These are phyloP conservation scores for Cyclophora punctaria DNA, from an alignment of 2,888 invertebrate genomes.

Conservation along the genomic window DNA sequence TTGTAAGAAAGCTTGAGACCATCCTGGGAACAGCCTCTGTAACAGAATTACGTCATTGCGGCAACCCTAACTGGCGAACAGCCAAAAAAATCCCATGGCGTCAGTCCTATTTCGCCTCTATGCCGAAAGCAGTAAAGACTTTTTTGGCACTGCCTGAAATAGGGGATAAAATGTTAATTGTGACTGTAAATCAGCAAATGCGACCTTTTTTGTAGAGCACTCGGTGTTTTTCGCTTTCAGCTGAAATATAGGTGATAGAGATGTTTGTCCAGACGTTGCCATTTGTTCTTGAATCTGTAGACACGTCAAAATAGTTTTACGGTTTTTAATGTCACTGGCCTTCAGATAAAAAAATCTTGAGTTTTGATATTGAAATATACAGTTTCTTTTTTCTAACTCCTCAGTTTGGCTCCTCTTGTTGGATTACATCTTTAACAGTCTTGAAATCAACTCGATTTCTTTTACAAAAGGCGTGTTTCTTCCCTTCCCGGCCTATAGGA, in stretches of 20 bases:
- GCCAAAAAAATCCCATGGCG: slow-evolving; percentile 12
- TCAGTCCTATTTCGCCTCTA: not conserved
- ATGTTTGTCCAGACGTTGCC: no score
- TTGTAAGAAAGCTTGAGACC: not conserved
- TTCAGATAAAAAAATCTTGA: no score
- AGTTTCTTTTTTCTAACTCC: no score
- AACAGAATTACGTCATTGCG: slow-evolving; percentile 17
- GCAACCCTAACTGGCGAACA: slow-evolving; percentile 16
- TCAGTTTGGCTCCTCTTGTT: no score
- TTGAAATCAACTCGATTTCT: no score
- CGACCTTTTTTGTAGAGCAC: slow-evolving; percentile 3
- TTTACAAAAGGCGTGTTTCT: no score
- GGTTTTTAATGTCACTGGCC: no score
- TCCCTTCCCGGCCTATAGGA: no score
- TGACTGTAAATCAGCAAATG: slow-evolving; percentile 16
- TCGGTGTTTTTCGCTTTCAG: not conserved
- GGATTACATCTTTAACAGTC: no score
- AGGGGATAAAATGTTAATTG: slow-evolving; percentile 12
- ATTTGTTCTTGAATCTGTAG: no score
- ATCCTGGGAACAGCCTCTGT: slow-evolving; percentile 7
- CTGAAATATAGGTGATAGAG: not conserved
- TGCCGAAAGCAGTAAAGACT: not conserved
- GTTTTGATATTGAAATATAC: no score
- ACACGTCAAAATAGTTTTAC: no score
- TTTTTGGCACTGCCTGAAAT: not conserved